These are phyloP conservation scores for Malurus cyaneus DNA, from an alignment of 2,113 vertebrate species.

Conservation along the genomic window DNA sequence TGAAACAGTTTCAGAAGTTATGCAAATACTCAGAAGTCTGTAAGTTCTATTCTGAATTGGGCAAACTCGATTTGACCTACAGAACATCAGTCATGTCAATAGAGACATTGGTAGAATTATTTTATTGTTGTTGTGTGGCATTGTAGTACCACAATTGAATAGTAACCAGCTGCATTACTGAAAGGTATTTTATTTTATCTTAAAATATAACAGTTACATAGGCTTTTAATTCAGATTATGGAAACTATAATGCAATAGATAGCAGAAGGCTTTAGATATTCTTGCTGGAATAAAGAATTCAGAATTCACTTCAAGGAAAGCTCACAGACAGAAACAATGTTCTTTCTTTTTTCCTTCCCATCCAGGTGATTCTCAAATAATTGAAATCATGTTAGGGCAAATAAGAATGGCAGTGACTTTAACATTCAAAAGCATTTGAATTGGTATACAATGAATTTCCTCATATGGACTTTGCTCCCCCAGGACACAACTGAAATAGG, in stretches of 20 bases:
- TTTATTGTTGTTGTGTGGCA: background rate
- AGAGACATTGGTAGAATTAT: background rate
- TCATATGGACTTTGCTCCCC: background rate
- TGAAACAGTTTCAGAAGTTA: background rate
- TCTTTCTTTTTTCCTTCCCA: rapidly evolving
- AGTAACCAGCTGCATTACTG: background rate
- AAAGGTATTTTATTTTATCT: background rate
- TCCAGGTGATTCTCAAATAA: background rate
- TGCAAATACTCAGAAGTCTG: background rate
- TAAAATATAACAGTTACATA: background rate
- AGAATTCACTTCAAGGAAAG: background rate
- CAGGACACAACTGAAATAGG: background rate
- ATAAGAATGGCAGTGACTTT: background rate
- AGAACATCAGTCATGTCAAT: background rate
- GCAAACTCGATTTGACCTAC: background rate
- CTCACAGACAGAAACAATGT: background rate
- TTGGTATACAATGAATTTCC: background rate
- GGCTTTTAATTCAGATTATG: background rate
- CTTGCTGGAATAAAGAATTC: background rate
- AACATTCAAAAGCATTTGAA: background rate
- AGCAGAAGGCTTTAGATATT: background rate
- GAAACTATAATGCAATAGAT: background rate
- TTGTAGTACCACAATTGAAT: background rate
- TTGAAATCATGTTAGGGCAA: background rate
- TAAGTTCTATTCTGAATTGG: background rate